Conservation (phyloP, 2,888 invertebrate genomes). For the Seira sanloemensis region DNA sequence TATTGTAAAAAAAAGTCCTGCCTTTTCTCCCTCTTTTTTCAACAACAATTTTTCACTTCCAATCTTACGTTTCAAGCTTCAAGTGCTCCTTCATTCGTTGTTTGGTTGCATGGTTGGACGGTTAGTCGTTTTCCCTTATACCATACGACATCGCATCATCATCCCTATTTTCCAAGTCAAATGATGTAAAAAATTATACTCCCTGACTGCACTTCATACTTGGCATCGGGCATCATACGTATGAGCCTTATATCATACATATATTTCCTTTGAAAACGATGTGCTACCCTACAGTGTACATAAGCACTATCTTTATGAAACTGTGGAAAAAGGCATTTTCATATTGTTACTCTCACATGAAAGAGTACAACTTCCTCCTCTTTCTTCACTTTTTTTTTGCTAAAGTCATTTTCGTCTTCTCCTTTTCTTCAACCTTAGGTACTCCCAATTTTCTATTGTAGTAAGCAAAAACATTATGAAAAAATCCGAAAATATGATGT, state of each 20-base stretch:
- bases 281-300: conserved; percentile 42
- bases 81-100: conserved; percentile 50
- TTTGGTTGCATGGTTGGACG: conserved; percentile 51
- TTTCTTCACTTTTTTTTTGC: neutral
- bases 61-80: conserved; percentile 63
- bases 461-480: neutral
- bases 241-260: neutral
- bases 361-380: conserved; percentile 53
- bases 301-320: conserved; percentile 47
- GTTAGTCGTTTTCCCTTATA: neutral
- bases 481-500: neutral
- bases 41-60: conserved; percentile 64
- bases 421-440: conserved; percentile 6
- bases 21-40: conserved; percentile 25
- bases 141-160: conserved; percentile 23
- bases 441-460: neutral
- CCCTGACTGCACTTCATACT: neutral
- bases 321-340: conserved; percentile 51
- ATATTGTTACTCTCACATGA: conserved; percentile 62
- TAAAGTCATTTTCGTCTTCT: neutral
- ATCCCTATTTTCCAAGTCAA: conserved; percentile 43
- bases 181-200: conserved; percentile 48
- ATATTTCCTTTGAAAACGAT: conserved; percentile 22
- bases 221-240: conserved; percentile 26
- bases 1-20: conserved; percentile 17